Evolutionary conservation across 2,113 vertebrate species (phyloP), one percentile per base, ranked within the genome.

Genomic region (Gallinago media): DNA sequence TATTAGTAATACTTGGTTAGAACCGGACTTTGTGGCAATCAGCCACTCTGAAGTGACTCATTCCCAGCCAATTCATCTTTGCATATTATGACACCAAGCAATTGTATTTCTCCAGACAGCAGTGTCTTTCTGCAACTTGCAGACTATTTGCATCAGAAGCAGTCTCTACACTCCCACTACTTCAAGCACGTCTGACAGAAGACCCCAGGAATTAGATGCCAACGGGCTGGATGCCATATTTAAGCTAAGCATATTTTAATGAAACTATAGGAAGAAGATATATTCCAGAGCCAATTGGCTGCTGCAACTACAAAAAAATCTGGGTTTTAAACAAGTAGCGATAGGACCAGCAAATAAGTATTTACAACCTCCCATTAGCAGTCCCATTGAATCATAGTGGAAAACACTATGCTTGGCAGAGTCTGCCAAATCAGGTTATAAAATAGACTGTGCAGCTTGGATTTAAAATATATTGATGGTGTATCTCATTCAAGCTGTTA

Each of bases 51-150:
- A 76, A 91, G 6, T 86, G 59, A 89, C 31, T 92, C 83, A 94
- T 91, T 5, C 42, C 7, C 50, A 83, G 67, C 26, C 59, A 88
- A 63, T 59, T 84, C 26, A 19, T 70, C 34, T 77, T 5, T 6
- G 32, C 22, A 47, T 59, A 83, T 70, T 58, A 58, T 67, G 68
- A 92, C 62, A 96, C 84, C 61, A 85, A 94, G 47, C n/a, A 76
- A 93, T 79, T 94, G 81, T 93, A 83, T 90, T 92, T 85, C 78
- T 92, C 29, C 74, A 91, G 67, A 82, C 62, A 92, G 63, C 34
- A 89, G 50, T 32, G 36, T 75, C 91, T 91, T 96, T 70, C 66
- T 92, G 49, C 54, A 70, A 20, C 92, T 70, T 82, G 70, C 25
- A 89, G 87, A 40, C 61, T 92, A 68, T 91, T 89, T 96, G 70